Percentiles rank a stretch among this genome's conserved stretches.
Evolutionary conservation across 2,888 invertebrate species (phyloP).

Genomic region (Dione juno): DNA sequence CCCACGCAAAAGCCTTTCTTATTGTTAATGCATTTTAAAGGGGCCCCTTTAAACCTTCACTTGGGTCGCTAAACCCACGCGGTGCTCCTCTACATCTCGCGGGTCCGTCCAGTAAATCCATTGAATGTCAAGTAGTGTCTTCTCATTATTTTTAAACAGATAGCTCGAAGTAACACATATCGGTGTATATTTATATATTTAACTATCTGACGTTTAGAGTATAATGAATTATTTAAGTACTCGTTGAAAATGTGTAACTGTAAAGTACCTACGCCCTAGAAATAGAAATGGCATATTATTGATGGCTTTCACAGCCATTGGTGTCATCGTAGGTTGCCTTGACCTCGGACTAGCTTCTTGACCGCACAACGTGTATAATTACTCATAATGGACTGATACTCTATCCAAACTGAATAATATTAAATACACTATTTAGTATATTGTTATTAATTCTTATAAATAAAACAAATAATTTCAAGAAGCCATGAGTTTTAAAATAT

Average conservation of each 20-base stretch:
- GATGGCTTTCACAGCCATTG: neutral
- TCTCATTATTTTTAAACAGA: too few species aligned
- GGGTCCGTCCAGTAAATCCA: too few species aligned
- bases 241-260: neutral
- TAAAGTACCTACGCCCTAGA: neutral
- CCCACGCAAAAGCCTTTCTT: too few species aligned
- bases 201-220: too few species aligned
- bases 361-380: neutral
- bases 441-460: neutral
- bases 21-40: too few species aligned
- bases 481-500: too few species aligned
- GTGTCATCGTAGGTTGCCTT: neutral
- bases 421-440: neutral
- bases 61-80: too few species aligned
- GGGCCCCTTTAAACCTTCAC: too few species aligned
- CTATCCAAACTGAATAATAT: neutral
- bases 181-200: too few species aligned
- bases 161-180: too few species aligned
- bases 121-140: too few species aligned
- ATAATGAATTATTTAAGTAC: neutral
- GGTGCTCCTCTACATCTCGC: too few species aligned
- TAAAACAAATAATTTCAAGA: neutral
- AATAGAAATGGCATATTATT: constrained; percentile 12
- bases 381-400: neutral
- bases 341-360: neutral